phyloP scores from a whole-genome alignment of 92 coral and sea anemone species.

The Zoanthus solanderi region DNA sequence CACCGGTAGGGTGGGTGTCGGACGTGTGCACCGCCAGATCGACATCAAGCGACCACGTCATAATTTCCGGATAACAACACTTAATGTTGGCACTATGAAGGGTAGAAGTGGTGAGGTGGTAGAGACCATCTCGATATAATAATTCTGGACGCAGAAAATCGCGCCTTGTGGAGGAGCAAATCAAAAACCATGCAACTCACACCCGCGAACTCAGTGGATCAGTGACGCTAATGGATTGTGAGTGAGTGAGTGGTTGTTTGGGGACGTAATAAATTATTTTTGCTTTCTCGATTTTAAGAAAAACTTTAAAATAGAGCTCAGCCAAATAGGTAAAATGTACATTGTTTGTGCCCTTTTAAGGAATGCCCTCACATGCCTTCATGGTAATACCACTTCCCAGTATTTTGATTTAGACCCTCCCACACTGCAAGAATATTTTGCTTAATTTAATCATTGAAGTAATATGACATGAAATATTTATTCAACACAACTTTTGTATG shows the following conservation, averaged over 20 bases:
- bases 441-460: neutral
- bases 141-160: too few relatives aligned
- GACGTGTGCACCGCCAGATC: too few relatives aligned
- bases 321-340: neutral
- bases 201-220: neutral
- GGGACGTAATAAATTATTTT: neutral
- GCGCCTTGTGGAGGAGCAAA: too few relatives aligned
- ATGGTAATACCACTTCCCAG: slow-evolving; percentile 49
- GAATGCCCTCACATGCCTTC: neutral
- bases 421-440: slow-evolving; percentile 35
- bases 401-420: slow-evolving; percentile 47
- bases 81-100: too few relatives aligned
- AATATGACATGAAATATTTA: neutral
- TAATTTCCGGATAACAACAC: too few relatives aligned
- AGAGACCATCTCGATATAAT: too few relatives aligned
- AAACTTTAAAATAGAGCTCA: neutral
- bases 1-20: too few relatives aligned
- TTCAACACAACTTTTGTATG: neutral
- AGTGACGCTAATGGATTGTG: too few relatives aligned
- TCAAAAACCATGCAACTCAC: too few relatives aligned
- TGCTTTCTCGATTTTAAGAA: slow-evolving; percentile 10
- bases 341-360: slow-evolving; percentile 7
- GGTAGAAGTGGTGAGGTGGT: too few relatives aligned
- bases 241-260: neutral
- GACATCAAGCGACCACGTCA: too few relatives aligned